A percentile compares a stretch with the other conserved stretches of the same genome.
Evolutionary conservation across 1,140 invertebrate genomes (phyloP).

Genomic region (Muscidifurax raptorellus): DNA sequence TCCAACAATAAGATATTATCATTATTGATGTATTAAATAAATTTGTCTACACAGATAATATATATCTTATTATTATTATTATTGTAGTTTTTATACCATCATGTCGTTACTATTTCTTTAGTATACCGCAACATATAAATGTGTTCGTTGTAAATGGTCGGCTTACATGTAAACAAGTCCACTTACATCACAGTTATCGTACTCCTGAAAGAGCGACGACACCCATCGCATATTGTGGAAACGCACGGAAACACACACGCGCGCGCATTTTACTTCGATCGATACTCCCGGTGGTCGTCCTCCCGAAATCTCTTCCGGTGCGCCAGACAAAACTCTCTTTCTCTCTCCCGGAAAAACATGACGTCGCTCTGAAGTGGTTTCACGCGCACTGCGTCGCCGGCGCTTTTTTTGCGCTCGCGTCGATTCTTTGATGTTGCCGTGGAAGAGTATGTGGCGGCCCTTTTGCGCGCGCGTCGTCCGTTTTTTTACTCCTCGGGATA

Average conservation of each 20-base stretch:
- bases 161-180: no score
- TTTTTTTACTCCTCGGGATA: background rate
- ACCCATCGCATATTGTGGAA: background rate
- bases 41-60: no score
- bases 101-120: no score
- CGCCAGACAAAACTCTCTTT: background rate
- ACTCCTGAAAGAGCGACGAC: background rate
- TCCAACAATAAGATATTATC: no score
- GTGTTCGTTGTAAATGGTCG: no score
- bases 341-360: constrained; percentile 1
- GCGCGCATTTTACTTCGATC: background rate
- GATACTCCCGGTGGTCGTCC: background rate
- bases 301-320: constrained; percentile 23
- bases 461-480: background rate
- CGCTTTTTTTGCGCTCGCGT: background rate
- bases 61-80: no score
- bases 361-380: constrained; percentile 20
- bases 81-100: no score
- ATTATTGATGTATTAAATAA: no score
- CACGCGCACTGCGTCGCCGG: background rate
- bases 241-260: background rate
- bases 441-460: background rate
- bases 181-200: no score
- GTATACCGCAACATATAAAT: no score
- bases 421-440: constrained; percentile 13